Conservation (phyloP, 2,888 invertebrate genomes). For the Ethmia dodecea region DNA sequence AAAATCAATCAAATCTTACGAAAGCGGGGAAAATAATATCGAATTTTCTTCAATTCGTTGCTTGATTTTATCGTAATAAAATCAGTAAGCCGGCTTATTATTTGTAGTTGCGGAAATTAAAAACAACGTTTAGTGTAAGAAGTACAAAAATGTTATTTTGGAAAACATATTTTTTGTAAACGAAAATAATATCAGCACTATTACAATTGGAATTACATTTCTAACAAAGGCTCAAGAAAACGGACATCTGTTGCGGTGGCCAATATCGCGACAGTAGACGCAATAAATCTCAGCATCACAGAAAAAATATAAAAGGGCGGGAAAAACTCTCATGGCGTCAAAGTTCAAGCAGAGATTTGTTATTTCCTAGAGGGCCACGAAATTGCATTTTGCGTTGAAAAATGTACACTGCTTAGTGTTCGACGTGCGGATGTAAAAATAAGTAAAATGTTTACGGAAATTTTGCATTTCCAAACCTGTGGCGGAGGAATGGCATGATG, state of each 20-base stretch:
- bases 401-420: too few relatives aligned
- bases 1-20: constrained; percentile 17
- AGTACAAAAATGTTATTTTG: too few relatives aligned
- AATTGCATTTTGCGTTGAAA: too few relatives aligned
- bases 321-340: constrained; percentile 37
- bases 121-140: too few relatives aligned
- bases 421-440: constrained; percentile 27
- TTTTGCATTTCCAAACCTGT: background rate
- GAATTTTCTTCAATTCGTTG: too few relatives aligned
- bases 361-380: too few relatives aligned
- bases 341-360: constrained; percentile 26
- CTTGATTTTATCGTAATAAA: too few relatives aligned
- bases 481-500: too few relatives aligned
- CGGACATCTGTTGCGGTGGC: constrained; percentile 44
- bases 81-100: too few relatives aligned
- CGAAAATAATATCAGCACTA: too few relatives aligned
- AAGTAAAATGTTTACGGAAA: constrained; percentile 1
- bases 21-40: constrained; percentile 1
- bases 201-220: background rate
- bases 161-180: too few relatives aligned
- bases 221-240: background rate
- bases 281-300: constrained; percentile 40
- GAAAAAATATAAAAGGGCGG: constrained; percentile 25
- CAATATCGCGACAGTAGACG: constrained; percentile 36
- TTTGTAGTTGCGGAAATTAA: too few relatives aligned